Conservation (phyloP, 2,113 vertebrate species). For the Dascyllus trimaculatus region DNA sequence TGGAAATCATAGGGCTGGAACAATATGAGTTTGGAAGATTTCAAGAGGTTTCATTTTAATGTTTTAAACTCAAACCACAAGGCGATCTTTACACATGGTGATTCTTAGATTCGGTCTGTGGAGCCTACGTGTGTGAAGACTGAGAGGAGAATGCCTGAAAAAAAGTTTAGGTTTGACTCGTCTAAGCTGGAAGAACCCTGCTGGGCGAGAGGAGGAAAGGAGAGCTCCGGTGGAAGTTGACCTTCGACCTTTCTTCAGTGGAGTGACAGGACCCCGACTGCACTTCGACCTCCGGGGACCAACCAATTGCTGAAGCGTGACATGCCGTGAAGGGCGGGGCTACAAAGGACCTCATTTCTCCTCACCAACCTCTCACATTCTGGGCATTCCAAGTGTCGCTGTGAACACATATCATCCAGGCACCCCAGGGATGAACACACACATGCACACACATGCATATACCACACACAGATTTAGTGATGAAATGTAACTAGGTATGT, state of each 20-base stretch:
- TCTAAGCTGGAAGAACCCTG: slow-evolving; percentile 64
- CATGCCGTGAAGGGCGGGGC: slow-evolving; percentile 70
- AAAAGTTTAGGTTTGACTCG: slow-evolving; percentile 27
- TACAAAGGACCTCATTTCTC: slow-evolving; percentile 41
- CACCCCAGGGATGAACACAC: slow-evolving; percentile 22
- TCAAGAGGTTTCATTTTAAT: too few species aligned
- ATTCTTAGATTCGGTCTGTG: neutral
- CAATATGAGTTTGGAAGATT: too few species aligned
- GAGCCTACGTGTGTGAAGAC: too few species aligned
- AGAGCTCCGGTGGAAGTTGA: slow-evolving; percentile 79
- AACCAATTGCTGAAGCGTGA: slow-evolving; percentile 78
- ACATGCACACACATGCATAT: neutral
- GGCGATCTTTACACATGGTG: neutral
- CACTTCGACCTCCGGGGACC: slow-evolving; percentile 76
- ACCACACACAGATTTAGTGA: neutral
- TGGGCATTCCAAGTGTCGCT: slow-evolving; percentile 79
- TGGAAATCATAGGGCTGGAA: neutral
- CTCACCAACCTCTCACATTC: slow-evolving; percentile 72
- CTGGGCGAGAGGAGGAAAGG: slow-evolving; percentile 70
- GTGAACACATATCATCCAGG: slow-evolving; percentile 60
- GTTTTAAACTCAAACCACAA: neutral
- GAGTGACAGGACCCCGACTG: slow-evolving; percentile 80
- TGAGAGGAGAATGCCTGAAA: neutral
- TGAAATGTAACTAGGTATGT: neutral
- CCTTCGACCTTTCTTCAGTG: slow-evolving; percentile 77